Conservation (phyloP, 2,113 vertebrate species). For the Festucalex cinctus region DNA sequence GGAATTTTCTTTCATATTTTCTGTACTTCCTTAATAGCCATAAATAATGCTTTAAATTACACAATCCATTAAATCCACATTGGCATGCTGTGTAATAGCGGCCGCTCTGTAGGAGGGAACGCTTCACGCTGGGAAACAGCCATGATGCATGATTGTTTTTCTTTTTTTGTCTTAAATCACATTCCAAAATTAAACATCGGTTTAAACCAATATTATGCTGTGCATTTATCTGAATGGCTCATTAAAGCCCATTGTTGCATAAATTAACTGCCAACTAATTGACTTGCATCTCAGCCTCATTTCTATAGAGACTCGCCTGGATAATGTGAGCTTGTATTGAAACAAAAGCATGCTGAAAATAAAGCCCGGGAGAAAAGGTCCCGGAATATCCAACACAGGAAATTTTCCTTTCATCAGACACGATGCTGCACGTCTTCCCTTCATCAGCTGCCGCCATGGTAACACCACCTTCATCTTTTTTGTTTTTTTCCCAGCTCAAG, state of each 20-base stretch:
- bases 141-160: neutral
- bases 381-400: slow-evolving; percentile 22
- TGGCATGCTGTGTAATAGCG: slow-evolving; percentile 17
- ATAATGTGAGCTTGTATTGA: slow-evolving; percentile 1
- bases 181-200: slow-evolving; percentile 38
- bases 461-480: slow-evolving; percentile 31
- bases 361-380: slow-evolving; percentile 33
- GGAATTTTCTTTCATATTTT: too few species aligned
- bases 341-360: neutral
- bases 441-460: slow-evolving; percentile 49
- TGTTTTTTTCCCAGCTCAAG: slow-evolving; percentile 32
- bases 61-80: slow-evolving; percentile 5
- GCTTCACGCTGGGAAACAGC: slow-evolving; percentile 18
- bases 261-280: slow-evolving; percentile 55
- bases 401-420: slow-evolving; percentile 34
- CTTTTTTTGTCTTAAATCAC: slow-evolving; percentile 8
- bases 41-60: neutral
- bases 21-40: too few species aligned
- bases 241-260: slow-evolving; percentile 41
- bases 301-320: slow-evolving; percentile 40
- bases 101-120: slow-evolving; percentile 18
- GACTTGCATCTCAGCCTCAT: slow-evolving; percentile 43
- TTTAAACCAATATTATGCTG: slow-evolving; percentile 55
- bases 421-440: slow-evolving; percentile 22
- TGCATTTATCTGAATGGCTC: slow-evolving; percentile 36